These are phyloP conservation scores for Quadroppia sp. DNA, from an alignment of 2,888 invertebrate genomes.

Conservation along the genomic window DNA sequence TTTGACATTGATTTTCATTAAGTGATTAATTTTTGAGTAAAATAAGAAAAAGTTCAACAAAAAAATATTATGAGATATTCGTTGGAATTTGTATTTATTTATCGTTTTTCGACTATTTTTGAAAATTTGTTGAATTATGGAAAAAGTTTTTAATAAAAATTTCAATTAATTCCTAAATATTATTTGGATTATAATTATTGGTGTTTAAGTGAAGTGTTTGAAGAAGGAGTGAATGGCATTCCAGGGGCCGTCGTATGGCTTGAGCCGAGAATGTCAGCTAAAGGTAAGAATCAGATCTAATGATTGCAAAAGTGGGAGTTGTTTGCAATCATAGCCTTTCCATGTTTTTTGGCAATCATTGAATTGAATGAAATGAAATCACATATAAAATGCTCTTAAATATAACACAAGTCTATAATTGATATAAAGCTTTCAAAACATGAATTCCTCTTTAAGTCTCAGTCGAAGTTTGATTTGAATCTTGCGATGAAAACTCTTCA, in stretches of 20 bases:
- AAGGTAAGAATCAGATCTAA: conserved; percentile 50
- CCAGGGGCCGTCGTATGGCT: conserved; percentile 54
- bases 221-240: conserved; percentile 50
- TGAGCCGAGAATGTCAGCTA: conserved; percentile 55
- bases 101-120: too few species aligned
- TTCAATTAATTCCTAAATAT: too few species aligned
- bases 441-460: conserved; percentile 52
- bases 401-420: conserved; percentile 32
- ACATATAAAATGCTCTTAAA: conserved; percentile 16
- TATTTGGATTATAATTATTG: too few species aligned
- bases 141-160: too few species aligned
- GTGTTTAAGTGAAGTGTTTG: background rate
- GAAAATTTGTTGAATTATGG: too few species aligned
- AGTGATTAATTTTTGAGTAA: too few species aligned
- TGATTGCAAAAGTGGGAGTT: conserved; percentile 17
- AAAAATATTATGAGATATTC: too few species aligned
- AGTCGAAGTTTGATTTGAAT: conserved; percentile 56
- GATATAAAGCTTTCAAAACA: conserved; percentile 25
- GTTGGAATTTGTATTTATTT: too few species aligned
- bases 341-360: background rate
- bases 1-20: too few species aligned
- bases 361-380: background rate
- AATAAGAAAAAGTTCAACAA: too few species aligned
- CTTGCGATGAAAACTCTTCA: conserved; percentile 55
- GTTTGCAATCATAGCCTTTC: conserved; percentile 8